These are phyloP conservation scores for Leptinotarsa texana DNA, from an alignment of 1,140 invertebrate genomes.

Conservation along the genomic window DNA sequence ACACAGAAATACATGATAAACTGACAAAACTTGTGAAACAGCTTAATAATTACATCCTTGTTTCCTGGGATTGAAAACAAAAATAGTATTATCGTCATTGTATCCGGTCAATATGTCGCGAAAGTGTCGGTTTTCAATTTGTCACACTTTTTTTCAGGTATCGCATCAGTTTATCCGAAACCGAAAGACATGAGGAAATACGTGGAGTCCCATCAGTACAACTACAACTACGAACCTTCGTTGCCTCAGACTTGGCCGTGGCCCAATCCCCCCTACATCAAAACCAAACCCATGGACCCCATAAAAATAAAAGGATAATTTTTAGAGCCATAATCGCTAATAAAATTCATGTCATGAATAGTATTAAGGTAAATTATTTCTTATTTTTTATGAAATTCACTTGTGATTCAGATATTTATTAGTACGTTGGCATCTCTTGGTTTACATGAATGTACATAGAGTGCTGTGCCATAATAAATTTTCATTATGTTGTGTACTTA, in stretches of 20 bases:
- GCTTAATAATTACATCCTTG: no score
- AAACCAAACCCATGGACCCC: conserved; percentile 60
- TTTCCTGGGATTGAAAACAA: no score
- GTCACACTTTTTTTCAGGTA: conserved; percentile 60
- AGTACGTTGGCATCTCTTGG: neutral
- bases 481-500: neutral
- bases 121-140: neutral
- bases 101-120: no score
- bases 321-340: neutral
- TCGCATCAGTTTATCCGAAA: conserved; percentile 84
- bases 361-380: conserved; percentile 20
- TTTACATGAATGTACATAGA: neutral
- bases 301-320: conserved; percentile 37
- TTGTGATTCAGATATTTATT: conserved; percentile 3
- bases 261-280: conserved; percentile 64
- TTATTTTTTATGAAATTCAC: conserved; percentile 17
- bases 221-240: conserved; percentile 76
- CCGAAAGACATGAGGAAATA: conserved; percentile 75
- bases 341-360: neutral
- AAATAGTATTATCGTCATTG: no score
- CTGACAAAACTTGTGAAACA: no score
- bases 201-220: conserved; percentile 76
- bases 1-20: no score
- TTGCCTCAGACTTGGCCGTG: conserved; percentile 77
- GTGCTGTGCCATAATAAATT: conserved; percentile 7